Evolutionary conservation across 2,888 invertebrate species (phyloP), one percentile per base, ranked within the genome.

Genomic region (Eilema caniola): DNA sequence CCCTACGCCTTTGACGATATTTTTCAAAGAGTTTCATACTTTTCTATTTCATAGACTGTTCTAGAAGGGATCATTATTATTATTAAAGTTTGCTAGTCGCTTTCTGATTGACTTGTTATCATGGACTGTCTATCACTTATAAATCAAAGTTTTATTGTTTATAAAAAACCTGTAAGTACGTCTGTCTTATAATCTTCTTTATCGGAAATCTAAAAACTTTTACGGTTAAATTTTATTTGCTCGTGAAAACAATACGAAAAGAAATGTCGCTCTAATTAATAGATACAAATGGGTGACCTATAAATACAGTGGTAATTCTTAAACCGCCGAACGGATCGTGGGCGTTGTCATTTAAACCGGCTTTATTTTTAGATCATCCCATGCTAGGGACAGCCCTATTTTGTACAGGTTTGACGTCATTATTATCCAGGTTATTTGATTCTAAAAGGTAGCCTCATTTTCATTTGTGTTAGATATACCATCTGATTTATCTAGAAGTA

Each of bases 311-410:
- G 60, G 16, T 28, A 77, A 72, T 74, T 71, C 78, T 74, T 71
- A 73, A 64, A 59, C 61, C 33, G 47, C 33, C 11, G 28, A 57
- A 7, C 33, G 33, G 47, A 37, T 47, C 33, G 74, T 73, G 71
- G 74, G 73, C 68, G 77, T 60, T 71, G 59, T 74, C 69, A 66
- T 74, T 66, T 62, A 76, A 81, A 74, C 74, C 28, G 59, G 41
- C 3, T 66, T 70, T 81, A 83, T 81, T 75, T 81, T 73, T 79
- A 75, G 73, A 64, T 10, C 37, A 25, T 59, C n/a, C 28, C 67
- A 53, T 72, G 82, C 69, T 71, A 67, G 61, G 72, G 82, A 74
- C 82, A 77, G 61, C 80, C 80, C 73, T 79, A 53, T 68, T 61
- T 66, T 64, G 64, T 70, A 72, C 62, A 67, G 63, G 69, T 53